Evolutionary conservation across 2,888 invertebrate genomes (phyloP), one percentile per base, ranked within the genome.

Genomic region (Brachypterus glaber): DNA sequence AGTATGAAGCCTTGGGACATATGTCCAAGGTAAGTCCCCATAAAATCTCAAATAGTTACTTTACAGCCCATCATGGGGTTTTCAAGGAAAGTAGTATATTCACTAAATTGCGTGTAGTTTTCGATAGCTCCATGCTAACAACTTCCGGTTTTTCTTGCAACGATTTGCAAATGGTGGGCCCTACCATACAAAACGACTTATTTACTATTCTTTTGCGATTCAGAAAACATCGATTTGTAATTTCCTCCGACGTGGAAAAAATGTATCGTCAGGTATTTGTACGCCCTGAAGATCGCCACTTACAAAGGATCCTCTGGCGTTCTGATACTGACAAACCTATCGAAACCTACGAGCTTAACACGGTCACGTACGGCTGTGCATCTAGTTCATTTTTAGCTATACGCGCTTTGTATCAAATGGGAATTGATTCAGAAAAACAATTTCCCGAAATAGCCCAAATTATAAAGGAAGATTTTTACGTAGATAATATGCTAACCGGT

Each of bases 401-500:
- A 7, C 21, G 21, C 9, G 9, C 21, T 9, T 21, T 21, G 9
- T 21, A 7, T 21, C 7, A 21, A 21, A 21, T 21, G 9, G 21
- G 7, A 5, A 21, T 7, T 9, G 9, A 21, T 7, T 21, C 7
- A 7, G 21, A 21, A 21, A 21, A 21, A 7, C 7, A 21, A 9
- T 9, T 7, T 21, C 21, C 21, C 5, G 5, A 7, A 21, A 21
- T 21, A 7, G 21, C 21, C 7, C 5, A 21, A 21, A 21, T 21
- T 9, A 21, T 21, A 5, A 7, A 17, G 15, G 33, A 45, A 15
- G 41, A 45, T 21, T 44, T 49, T 32, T 49, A 49, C 24, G 40
- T 49, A 4, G 48, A 48, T 12, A 41, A 49, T 33, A 11, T 48
- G 3, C 30, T 49, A 2, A 41, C 39, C 4, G 33, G 39, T 7